Evolutionary conservation across 2,888 invertebrate genomes (phyloP), one percentile per base, ranked within the genome.

Genomic region (Notocelia uddmanniana): DNA sequence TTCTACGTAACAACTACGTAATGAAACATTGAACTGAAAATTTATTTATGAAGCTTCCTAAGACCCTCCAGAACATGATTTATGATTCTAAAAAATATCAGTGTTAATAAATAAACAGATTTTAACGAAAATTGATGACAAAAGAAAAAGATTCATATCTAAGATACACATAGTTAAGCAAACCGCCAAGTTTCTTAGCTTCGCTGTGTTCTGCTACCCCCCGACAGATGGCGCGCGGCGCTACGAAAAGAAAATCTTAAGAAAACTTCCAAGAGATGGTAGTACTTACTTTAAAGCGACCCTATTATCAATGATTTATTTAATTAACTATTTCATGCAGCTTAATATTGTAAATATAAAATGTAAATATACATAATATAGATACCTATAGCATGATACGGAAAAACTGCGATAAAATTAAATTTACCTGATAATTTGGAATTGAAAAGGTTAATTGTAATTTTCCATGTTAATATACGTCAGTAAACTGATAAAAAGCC

Each of bases 151-250:
- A 76, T 74, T 79, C 73, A 75, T 74, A 74, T 57, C 73, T 74
- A 52, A 64, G 52, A n/a, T 37, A 23, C 37, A 8, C 11, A 3
- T 19, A 48, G 34, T 19, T 50, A 34, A 34, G 19, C 19, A 15
- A 63, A 52, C 19, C 73, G 66, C 5, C 55, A 21, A 67, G 78
- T 72, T 67, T 74, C 26, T 18, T 62, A 68, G 76, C 74, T 78
- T 78, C 70, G 34, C 41, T 66, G 72, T 69, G 37, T 79, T 75
- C 69, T 74, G 89, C 93, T 93, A 93, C 93, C 93, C 93, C 85
- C 69, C 89, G 80, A 69, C 57, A 93, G 93, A 93, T 93, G 93
- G 92, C 92, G 66, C 34, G 23, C n/a, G 0, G 50, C 54, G 64
- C 18, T 37, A 21, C 5, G 23, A 52, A 54, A 31, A 54, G 31